phyloP scores from a whole-genome alignment of 2,797 vertebrate species.

The Microctenopoma steveboyesi region DNA sequence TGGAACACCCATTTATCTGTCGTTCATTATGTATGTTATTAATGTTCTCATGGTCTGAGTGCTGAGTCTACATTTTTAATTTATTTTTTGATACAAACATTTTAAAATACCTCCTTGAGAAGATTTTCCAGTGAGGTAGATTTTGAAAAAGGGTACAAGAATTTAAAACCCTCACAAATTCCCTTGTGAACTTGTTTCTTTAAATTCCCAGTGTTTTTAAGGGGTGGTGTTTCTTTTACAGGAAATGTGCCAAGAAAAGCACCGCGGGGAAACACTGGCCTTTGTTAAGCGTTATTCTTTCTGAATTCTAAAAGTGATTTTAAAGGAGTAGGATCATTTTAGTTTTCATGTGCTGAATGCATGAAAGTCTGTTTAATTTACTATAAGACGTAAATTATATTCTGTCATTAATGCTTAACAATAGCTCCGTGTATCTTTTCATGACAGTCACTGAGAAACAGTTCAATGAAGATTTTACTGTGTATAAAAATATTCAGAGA shows the following conservation, averaged over 20 bases:
- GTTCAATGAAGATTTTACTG: not conserved
- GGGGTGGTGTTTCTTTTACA: not conserved
- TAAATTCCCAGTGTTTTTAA: slow-evolving; percentile 11
- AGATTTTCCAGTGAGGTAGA: not conserved
- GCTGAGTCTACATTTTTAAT: not conserved
- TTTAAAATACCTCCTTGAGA: not conserved
- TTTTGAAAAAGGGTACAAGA: slow-evolving; percentile 4
- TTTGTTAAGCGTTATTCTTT: slow-evolving; percentile 25
- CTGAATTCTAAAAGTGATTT: slow-evolving; percentile 13
- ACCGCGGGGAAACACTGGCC: slow-evolving; percentile 15
- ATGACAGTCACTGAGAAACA: not conserved
- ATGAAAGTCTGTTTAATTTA: slow-evolving; percentile 15
- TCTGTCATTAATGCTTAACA: slow-evolving; percentile 3
- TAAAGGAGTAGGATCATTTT: slow-evolving; percentile 13
- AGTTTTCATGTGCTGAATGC: not conserved
- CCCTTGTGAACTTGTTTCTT: slow-evolving; percentile 12
- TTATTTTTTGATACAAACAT: not conserved
- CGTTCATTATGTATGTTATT: not conserved
- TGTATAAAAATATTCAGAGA: not conserved
- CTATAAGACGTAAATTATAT: slow-evolving; percentile 20
- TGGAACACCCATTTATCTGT: too few species aligned
- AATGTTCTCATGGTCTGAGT: not conserved
- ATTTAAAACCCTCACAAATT: slow-evolving; percentile 3
- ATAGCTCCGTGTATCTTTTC: slow-evolving; percentile 9
- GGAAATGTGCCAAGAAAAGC: slow-evolving; percentile 17